Base-by-base conservation (phyloP, 1,140 invertebrate species). In the Zaprionus inermis region DNA sequence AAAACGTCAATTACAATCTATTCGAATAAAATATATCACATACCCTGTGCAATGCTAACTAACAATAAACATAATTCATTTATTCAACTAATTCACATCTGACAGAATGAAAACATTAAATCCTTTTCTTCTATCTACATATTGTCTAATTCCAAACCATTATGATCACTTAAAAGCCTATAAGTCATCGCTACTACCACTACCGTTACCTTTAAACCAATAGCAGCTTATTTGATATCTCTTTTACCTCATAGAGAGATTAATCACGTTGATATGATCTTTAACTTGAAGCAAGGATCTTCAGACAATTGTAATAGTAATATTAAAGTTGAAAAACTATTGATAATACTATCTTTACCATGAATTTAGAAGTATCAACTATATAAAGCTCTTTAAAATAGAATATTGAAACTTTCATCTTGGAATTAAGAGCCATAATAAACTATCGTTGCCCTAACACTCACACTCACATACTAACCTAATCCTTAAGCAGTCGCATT, bases 51-150 rank as follows among this genome's bases (percentile, higher is more conserved):
- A 49, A 12, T 22, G 38, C 38, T 44, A 16, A 44, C 38, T 18
- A 44, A 44, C n/a, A 44, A 54, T 54, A n/a, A 30, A 16, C 51
- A 54, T 54, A 30, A 28, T 3, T 54, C 51, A 54, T 28, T 14
- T 0, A 6, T 7, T 30, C 5, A 54, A 44, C 38, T 44, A 16
- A 44, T 14, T 38, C 3, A 38, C 36, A 38, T 38, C 36, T 5
- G 0, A 38, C 10, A 36, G 11, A 12, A 36, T 36, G 34, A 36
- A 2, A 36, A 24, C 49, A 52, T 52, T 3, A 2, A 28, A 52
- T n/a, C n/a, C 22, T 52, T 28, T 14, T 22, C 22, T 54, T 22
- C 11, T 22, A 20, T 49, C 44, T 49, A 12, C 18, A 49, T 44
- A 7, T 16, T 16, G n/a, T 16, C 44, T 18, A 22, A 22, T 12